Conservation (phyloP, 2,797 vertebrate genomes). For the Pantherophis vulpinus region DNA sequence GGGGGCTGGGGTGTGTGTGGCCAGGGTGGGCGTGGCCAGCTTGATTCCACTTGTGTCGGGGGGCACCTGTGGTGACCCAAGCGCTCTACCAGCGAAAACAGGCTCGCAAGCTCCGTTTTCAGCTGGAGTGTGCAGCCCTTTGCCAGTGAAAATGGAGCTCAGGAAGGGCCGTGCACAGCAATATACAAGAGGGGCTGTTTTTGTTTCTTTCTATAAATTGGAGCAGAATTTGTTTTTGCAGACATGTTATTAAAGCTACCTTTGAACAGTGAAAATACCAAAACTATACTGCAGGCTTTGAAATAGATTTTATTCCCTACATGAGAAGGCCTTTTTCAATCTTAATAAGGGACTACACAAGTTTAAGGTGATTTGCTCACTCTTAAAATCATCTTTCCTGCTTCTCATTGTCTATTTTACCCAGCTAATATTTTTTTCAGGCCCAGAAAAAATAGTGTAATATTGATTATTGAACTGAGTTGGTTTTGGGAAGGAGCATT, state of each 20-base stretch:
- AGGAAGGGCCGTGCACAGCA: neutral
- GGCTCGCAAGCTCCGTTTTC: too few species aligned
- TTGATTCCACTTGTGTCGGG: too few species aligned
- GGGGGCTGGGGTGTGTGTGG: too few species aligned
- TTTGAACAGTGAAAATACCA: neutral
- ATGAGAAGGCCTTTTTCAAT: neutral
- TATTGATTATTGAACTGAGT: neutral
- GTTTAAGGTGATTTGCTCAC: neutral
- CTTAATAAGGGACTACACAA: neutral
- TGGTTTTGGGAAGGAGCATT: slow-evolving; percentile 14
- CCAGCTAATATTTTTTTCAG: neutral
- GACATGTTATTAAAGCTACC: neutral
- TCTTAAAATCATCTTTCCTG: neutral
- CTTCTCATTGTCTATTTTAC: neutral
- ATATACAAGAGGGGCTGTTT: neutral
- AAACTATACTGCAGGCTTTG: neutral
- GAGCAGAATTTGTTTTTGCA: neutral
- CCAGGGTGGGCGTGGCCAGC: too few species aligned
- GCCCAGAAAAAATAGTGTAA: slow-evolving; percentile 5
- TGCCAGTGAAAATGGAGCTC: too few species aligned
- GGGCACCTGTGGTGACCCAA: too few species aligned
- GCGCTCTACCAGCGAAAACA: too few species aligned
- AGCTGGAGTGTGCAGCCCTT: too few species aligned
- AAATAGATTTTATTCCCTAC: neutral
- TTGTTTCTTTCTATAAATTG: neutral